These are phyloP conservation scores for Ceratitis capitata DNA, from an alignment of 1,140 invertebrate species.

Conservation along the genomic window DNA sequence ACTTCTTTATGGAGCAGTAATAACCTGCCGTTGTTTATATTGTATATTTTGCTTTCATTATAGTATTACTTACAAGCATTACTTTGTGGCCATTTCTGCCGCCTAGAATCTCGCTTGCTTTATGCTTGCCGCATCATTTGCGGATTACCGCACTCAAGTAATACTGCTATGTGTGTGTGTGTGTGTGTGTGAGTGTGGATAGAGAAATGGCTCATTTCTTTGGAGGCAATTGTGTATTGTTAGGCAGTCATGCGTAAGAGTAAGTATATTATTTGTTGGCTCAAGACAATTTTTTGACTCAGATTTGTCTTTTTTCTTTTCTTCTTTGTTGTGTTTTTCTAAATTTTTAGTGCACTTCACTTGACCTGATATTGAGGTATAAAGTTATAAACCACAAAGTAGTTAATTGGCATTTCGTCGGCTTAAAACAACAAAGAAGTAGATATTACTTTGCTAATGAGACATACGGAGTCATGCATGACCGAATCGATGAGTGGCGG, in stretches of 20 bases:
- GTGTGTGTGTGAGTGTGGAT: too few relatives aligned
- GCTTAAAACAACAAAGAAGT: background rate
- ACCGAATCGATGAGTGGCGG: background rate
- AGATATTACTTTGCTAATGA: slow-evolving; percentile 26
- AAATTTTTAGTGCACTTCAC: background rate
- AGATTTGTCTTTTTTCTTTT: background rate
- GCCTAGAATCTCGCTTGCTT: background rate
- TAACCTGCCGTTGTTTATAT: background rate
- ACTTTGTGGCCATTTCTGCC: background rate
- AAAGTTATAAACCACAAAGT: slow-evolving; percentile 32
- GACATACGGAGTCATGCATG: background rate
- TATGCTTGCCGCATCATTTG: slow-evolving; percentile 20
- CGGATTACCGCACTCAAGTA: slow-evolving; percentile 11
- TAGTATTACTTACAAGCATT: slow-evolving; percentile 6
- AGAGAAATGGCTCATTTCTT: background rate
- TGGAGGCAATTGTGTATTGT: background rate
- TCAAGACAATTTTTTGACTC: slow-evolving; percentile 16
- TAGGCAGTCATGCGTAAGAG: slow-evolving; percentile 28
- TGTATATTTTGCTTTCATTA: slow-evolving; percentile 15
- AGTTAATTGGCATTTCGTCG: slow-evolving; percentile 34
- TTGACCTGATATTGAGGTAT: background rate
- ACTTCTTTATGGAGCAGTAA: slow-evolving; percentile 4
- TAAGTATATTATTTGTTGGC: slow-evolving; percentile 7
- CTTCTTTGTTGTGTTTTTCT: background rate
- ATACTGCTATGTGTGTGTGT: too few relatives aligned